Evolutionary conservation across 2,888 invertebrate species (phyloP).

Genomic region (Folsomia manolachei): DNA sequence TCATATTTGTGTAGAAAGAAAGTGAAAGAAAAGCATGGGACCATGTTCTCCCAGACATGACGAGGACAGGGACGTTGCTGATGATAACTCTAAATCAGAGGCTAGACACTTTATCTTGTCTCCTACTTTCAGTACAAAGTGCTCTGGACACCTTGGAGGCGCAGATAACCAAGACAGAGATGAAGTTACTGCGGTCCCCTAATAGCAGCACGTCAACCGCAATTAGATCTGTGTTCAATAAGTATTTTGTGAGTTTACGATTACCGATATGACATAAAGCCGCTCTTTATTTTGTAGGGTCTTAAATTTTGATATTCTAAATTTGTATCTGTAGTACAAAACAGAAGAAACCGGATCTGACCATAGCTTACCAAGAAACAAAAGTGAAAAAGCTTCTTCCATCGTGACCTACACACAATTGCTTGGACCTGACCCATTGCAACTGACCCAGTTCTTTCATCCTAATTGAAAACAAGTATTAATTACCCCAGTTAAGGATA

Average conservation of each 20-base stretch:
- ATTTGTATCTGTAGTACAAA: neutral
- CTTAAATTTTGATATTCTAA: neutral
- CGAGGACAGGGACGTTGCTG: conserved; percentile 36
- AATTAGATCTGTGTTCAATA: conserved; percentile 42
- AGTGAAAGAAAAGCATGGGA: conserved; percentile 43
- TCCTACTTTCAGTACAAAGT: conserved; percentile 36
- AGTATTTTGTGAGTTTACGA: conserved; percentile 45
- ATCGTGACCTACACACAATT: neutral
- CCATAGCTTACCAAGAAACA: neutral
- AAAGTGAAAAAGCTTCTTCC: neutral
- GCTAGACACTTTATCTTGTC: conserved; percentile 37
- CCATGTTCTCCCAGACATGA: conserved; percentile 36
- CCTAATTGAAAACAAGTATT: no score
- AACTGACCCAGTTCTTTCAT: conserved; percentile 5
- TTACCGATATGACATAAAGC: no score
- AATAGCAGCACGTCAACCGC: conserved; percentile 26
- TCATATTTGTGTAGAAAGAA: conserved; percentile 38
- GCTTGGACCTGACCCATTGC: neutral
- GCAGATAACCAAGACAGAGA: conserved; percentile 40
- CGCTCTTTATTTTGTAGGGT: no score
- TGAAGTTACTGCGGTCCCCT: conserved; percentile 37
- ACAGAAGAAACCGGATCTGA: neutral
- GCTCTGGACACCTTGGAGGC: conserved; percentile 42
- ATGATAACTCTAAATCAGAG: conserved; percentile 35
- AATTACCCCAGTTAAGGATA: no score